Evolutionary conservation across 2,888 invertebrate genomes (phyloP), one percentile per base, ranked within the genome.

Genomic region (Phortica magna): DNA sequence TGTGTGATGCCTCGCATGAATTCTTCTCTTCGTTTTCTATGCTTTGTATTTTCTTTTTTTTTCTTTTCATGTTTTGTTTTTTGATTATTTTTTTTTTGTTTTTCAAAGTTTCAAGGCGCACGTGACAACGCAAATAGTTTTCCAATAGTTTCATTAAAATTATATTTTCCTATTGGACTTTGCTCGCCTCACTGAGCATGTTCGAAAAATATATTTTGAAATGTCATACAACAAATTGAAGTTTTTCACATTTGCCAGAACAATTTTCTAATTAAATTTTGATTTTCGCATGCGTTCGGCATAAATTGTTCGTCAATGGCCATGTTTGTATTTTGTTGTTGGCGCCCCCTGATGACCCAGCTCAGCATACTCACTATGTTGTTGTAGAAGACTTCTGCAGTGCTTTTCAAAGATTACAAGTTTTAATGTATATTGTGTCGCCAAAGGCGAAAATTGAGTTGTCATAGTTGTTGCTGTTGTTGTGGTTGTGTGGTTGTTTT

Each of bases 241-340:
- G 83, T 83, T 86, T 83, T 79, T 14, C 73, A 68, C 68, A 43
- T 31, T 64, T 76, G 80, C 83, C 88, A 79, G 87, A 86, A 82
- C 85, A 84, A 86, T 86, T 88, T 86, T 88, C 87, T 86, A 88
- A 86, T 86, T 86, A 88, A 86, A 86, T 86, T 88, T 85, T 87
- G 88, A 85, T 86, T 85, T 85, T 85, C 83, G 84, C 84, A 88
- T 86, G 84, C 85, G 87, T 87, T 87, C 82, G 81, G 83, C 88
- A 86, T 86, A 87, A 86, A 86, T 88, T 86, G 42, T 64, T 10
- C 48, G 53, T 55, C 65, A 57, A 68, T 17, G 39, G 75, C 70
- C 19, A 70, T 17, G 31, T 14, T 39, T 53, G 53, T 53, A 6
- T 53, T 53, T 53, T 53, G n/a, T 53, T 53, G 12, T 17, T 59